Evolutionary conservation across 37 sponge, comb jelly and placozoan genomes (phyloP).

Genomic region (Petrosia ficiformis): DNA sequence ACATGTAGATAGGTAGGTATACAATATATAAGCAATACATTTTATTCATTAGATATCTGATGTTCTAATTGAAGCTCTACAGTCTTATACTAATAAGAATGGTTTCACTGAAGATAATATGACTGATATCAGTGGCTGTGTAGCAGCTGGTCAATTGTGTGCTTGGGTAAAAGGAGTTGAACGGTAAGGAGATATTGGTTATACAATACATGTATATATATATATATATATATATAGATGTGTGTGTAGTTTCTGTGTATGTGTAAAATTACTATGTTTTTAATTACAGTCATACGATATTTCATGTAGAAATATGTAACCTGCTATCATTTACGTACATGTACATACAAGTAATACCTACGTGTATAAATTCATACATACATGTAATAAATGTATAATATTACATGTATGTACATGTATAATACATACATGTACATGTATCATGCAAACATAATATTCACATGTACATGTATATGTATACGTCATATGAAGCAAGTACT

Average conservation of each 20-base stretch:
- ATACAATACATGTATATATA: background rate
- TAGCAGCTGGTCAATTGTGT: slow-evolving; percentile 47
- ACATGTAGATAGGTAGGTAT: too few relatives aligned
- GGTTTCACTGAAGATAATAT: slow-evolving; percentile 15
- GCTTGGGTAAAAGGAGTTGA: slow-evolving; percentile 55
- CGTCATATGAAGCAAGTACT: too few relatives aligned
- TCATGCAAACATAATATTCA: background rate
- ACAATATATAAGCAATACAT: too few relatives aligned
- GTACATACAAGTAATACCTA: too few relatives aligned
- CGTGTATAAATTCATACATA: background rate
- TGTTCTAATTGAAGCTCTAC: slow-evolving; percentile 37
- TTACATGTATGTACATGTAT: background rate
- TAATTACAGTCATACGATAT: too few relatives aligned
- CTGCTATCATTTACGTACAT: too few relatives aligned
- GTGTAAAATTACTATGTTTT: too few relatives aligned
- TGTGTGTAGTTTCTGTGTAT: too few relatives aligned
- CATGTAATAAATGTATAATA: background rate
- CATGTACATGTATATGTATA: background rate
- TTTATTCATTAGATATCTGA: too few relatives aligned
- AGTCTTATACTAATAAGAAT: slow-evolving; percentile 15
- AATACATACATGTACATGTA: background rate
- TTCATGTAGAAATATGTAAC: too few relatives aligned
- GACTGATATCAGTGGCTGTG: background rate
- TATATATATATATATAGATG: too few relatives aligned
- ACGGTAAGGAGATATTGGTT: background rate